A percentile compares a stretch with the other conserved stretches of the same genome.
phyloP scores from a whole-genome alignment of 2,797 vertebrate genomes.

The Bufotes viridis region DNA sequence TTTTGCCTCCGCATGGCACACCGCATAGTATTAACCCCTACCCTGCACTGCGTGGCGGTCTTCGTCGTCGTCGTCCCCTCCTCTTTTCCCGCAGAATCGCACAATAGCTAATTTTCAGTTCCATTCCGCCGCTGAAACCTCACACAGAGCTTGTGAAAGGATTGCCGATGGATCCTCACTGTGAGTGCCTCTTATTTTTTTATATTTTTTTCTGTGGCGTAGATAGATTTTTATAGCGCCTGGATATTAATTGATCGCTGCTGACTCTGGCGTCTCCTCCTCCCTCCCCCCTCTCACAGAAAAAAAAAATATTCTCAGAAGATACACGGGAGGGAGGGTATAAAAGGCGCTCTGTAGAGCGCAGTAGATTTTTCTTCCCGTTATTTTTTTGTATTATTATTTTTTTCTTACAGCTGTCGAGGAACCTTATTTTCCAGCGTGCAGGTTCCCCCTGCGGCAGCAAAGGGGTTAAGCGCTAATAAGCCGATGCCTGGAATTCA shows the following conservation, averaged over 20 bases:
- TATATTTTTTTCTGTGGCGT: conserved; percentile 4
- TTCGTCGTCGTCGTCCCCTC: neutral
- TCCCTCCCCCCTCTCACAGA: neutral
- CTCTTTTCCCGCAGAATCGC: neutral
- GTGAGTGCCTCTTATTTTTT: neutral
- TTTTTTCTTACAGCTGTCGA: neutral
- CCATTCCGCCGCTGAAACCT: conserved; percentile 12
- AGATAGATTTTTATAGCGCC: conserved; percentile 39
- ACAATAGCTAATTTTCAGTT: conserved; percentile 42
- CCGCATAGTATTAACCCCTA: conserved; percentile 21
- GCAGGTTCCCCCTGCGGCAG: neutral
- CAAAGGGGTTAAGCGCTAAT: conserved; percentile 32
- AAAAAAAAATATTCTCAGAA: neutral
- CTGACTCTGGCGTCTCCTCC: neutral
- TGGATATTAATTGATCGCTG: conserved; percentile 50
- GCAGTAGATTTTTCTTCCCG: neutral
- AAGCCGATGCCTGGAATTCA: conserved; percentile 28
- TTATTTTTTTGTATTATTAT: neutral
- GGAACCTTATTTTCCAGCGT: neutral
- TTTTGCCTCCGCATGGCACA: neutral
- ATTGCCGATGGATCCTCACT: neutral
- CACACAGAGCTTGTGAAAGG: conserved; percentile 36
- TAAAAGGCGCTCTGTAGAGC: conserved; percentile 6
- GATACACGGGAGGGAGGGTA: neutral
- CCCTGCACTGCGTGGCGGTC: neutral